Base-by-base conservation (phyloP, 2,797 vertebrate genomes). In the Fundulus diaphanus region DNA sequence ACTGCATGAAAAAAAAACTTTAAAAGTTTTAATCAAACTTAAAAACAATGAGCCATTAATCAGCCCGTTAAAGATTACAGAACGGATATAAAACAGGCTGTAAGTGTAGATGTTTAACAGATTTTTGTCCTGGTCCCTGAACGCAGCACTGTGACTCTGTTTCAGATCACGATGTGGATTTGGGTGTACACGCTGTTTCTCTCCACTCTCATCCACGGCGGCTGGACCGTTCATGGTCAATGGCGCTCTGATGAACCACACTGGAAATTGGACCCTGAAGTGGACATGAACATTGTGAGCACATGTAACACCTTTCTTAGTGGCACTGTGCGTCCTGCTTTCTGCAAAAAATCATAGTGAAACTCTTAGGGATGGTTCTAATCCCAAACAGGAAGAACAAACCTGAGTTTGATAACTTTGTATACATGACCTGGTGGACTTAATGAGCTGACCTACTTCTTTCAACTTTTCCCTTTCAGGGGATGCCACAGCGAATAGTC, bases 241-340 rank as follows among this genome's bases (percentile, higher is more conserved):
- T 67, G 5, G 16, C 44, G 0, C 73, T 63, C 46, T 0, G 24
- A 44, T 57, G 15, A 27, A n/a, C 70, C 31, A 1, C 4, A 3
- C 1, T 13, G 0, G 5, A 3, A 37, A 0, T 81, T 96, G 79
- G 95, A 96, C 82, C 95, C 95, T 76, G 95, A 96, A 89, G 87
- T 95, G 1, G 77, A 92, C 83, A 95, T 96, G 95, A 96, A 96
- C 86, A 94, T 96, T 0, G 95, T 96, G 85, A 95, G 78, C 71
- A 7, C 16, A 42, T 13, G 18, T 35, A 35, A 24, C 20, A 5
- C 11, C 7, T 37, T 61, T 22, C 18, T 35, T 61, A 61, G 20
- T 22, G 33, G 18, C 27, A 1, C 29, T 59, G 29, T 33, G 13
- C 13, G 31, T 57, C 18, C 57, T 33, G 31, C 20, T 18, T 59